A percentile compares a stretch with the other conserved stretches of the same genome.
Conservation (phyloP, 1,140 invertebrate species). For the Holcopasites calliopsidis region DNA sequence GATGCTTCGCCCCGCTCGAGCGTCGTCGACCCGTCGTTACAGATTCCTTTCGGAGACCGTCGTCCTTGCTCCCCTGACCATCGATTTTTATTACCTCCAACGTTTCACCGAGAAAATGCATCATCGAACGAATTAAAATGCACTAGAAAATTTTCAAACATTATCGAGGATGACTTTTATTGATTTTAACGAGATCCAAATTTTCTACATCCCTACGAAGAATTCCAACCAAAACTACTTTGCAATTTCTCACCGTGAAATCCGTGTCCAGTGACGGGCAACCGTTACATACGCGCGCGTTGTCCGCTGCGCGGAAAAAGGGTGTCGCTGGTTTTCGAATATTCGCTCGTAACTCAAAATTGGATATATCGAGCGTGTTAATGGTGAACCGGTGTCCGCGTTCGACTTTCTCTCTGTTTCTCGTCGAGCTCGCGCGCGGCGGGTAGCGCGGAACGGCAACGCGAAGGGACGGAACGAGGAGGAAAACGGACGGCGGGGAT, state of each 20-base stretch:
- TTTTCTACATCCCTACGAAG: no score
- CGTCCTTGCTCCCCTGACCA: background rate
- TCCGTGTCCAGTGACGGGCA: background rate
- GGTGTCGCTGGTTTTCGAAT: conserved; percentile 23
- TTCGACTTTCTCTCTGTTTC: conserved; percentile 5
- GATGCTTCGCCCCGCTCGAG: conserved; percentile 19
- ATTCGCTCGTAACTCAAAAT: conserved; percentile 37
- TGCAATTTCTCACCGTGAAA: conserved; percentile 16
- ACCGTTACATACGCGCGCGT: background rate
- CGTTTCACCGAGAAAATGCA: background rate
- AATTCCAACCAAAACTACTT: no score
- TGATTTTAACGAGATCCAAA: no score
- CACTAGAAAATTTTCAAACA: no score
- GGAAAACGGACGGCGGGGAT: conserved; percentile 48
- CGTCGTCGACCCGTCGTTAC: conserved; percentile 44
- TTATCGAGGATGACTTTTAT: no score
- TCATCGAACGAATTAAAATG: no score
- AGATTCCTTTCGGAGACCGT: conserved; percentile 22
- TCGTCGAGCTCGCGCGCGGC: background rate
- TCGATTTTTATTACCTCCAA: background rate
- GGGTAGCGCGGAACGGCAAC: background rate
- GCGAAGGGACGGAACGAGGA: background rate
- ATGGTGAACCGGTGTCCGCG: conserved; percentile 44
- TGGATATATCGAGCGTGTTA: conserved; percentile 42
- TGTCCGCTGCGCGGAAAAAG: conserved; percentile 1